These are phyloP conservation scores for Arctopsyche grandis DNA, from an alignment of 1,140 invertebrate species.

Conservation along the genomic window DNA sequence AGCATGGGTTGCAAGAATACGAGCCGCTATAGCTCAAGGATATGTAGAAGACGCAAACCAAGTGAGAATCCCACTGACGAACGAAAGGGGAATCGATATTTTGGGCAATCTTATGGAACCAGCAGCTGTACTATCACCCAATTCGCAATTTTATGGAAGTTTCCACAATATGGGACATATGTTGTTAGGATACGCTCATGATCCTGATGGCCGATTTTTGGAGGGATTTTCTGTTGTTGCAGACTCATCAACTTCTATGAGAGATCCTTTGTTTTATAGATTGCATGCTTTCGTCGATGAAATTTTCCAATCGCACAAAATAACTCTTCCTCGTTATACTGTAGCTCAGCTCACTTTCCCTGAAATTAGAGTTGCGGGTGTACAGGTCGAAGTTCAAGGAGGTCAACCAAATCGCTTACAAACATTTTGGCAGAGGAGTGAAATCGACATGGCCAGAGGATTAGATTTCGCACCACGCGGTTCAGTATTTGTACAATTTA, in stretches of 20 bases:
- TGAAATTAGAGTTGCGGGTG: slow-evolving; percentile 68
- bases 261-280: slow-evolving; percentile 88
- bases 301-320: slow-evolving; percentile 81
- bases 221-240: slow-evolving; percentile 72
- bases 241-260: slow-evolving; percentile 77
- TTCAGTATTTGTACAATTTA: slow-evolving; percentile 73
- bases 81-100: slow-evolving; percentile 79
- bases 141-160: slow-evolving; percentile 76
- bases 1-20: slow-evolving; percentile 78
- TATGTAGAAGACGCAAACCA: slow-evolving; percentile 66
- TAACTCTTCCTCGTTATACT: slow-evolving; percentile 72
- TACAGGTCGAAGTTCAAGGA: slow-evolving; percentile 64
- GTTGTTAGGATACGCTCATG: slow-evolving; percentile 75
- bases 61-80: slow-evolving; percentile 68
- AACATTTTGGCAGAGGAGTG: slow-evolving; percentile 81
- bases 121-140: slow-evolving; percentile 74
- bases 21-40: slow-evolving; percentile 78
- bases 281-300: slow-evolving; percentile 85
- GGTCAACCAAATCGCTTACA: slow-evolving; percentile 67
- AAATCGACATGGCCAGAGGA: slow-evolving; percentile 77
- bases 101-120: slow-evolving; percentile 82
- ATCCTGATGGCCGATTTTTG: slow-evolving; percentile 68
- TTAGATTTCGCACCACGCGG: slow-evolving; percentile 80
- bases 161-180: slow-evolving; percentile 77
- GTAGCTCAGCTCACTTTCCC: slow-evolving; percentile 67